Evolutionary conservation across 1,140 invertebrate species (phyloP), one percentile per base, ranked within the genome.

Genomic region (Drosophila truncata): DNA sequence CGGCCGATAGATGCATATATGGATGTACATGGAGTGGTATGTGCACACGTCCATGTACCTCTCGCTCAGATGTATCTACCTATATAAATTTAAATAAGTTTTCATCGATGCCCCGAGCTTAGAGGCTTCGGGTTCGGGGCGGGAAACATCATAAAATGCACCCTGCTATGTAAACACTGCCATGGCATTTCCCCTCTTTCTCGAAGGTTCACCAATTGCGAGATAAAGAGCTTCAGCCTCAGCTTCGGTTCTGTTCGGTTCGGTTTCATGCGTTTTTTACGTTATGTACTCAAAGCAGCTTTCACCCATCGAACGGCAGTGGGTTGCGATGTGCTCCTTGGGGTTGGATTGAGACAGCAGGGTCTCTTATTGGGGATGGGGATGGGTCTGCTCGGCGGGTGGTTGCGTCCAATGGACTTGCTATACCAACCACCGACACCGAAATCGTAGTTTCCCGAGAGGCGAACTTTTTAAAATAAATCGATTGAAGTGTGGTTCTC

Each of bases 181-280:
- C 63, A 70, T 61, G 78, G 54, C 60, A 75, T 73, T 80, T 82
- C 74, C 84, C 83, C 84, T 80, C 65, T 39, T 44, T 54, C 29
- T 42, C 42, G 50, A 77, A 81, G 77, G 77, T 66, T 84, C 73
- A 58, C 63, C 71, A 74, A 81, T 80, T 83, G 72, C 58, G 49
- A 71, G 69, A 58, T 74, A 88, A 81, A 88, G 72, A 84, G 74
- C 73, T 80, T 87, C 84, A 80, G 47, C n/a, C 10, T 31, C 47
- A 31, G 52, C 50, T 54, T 54, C 52, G 31, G 41, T 61, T 77
- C 69, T n/a, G 69, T 72, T 72, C 69, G 58, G 75, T 57, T 70
- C 59, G 60, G 65, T 73, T 73, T 85, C 80, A 90, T 90, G 78
- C 66, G 81, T 90, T 88, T 88, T 88, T 90, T 88, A 82, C 69